Evolutionary conservation across 2,113 vertebrate species (phyloP).

Genomic region (Emydocephalus ijimae): DNA sequence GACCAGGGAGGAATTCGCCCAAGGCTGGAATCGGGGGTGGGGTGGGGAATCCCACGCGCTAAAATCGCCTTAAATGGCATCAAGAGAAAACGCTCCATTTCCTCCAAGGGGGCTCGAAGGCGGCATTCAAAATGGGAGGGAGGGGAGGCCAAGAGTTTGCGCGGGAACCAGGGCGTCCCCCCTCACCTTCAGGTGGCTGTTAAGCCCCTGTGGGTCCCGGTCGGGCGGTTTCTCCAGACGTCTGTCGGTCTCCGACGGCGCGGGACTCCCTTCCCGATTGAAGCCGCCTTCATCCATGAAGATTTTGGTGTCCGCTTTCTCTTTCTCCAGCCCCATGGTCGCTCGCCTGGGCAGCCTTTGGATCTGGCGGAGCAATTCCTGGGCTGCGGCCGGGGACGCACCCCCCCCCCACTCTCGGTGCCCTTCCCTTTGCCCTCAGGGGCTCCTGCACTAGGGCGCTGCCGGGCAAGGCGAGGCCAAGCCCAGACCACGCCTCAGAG

Average conservation of each 20-base stretch:
- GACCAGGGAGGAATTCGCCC: background rate
- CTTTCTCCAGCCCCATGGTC: slow-evolving; percentile 85
- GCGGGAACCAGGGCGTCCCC: background rate
- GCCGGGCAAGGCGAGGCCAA: background rate
- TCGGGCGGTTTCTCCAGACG: slow-evolving; percentile 50
- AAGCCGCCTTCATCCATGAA: slow-evolving; percentile 83
- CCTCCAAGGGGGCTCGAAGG: background rate
- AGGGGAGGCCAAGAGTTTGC: background rate
- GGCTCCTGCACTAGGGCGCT: background rate
- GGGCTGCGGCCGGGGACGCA: background rate
- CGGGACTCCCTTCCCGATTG: slow-evolving; percentile 73
- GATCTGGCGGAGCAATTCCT: slow-evolving; percentile 4
- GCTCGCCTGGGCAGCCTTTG: background rate
- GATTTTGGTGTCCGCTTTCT: slow-evolving; percentile 78
- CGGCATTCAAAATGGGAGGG: background rate
- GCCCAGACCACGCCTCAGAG: slow-evolving; percentile 26
- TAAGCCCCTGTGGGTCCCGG: slow-evolving; percentile 78
- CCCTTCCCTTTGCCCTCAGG: background rate
- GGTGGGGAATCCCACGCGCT: background rate
- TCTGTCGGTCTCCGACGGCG: slow-evolving; percentile 67
- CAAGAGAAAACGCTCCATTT: background rate
- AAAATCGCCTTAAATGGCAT: slow-evolving; percentile 1
- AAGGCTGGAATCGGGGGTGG: background rate
- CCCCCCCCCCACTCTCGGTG: background rate
- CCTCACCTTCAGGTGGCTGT: slow-evolving; percentile 82